Conservation (phyloP, 1,140 invertebrate genomes). For the Propsilocerus akamusi region DNA sequence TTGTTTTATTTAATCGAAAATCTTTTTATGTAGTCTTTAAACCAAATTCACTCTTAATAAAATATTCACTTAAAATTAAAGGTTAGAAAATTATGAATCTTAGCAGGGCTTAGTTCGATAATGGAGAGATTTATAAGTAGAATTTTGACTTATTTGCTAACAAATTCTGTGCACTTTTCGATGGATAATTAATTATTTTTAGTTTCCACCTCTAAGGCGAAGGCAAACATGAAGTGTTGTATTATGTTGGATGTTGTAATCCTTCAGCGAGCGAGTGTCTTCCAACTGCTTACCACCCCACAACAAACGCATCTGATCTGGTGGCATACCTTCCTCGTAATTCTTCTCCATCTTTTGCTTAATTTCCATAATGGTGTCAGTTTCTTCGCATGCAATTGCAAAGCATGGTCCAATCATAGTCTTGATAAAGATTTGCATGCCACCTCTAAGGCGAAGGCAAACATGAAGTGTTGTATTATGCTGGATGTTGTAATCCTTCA, state of each 20-base stretch:
- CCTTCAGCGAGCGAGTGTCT: slow-evolving; percentile 25
- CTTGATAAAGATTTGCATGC: slow-evolving; percentile 27
- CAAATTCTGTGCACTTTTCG: no score
- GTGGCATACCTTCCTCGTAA: slow-evolving; percentile 27
- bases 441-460: not conserved
- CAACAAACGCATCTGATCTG: slow-evolving; percentile 28
- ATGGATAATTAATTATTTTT: no score
- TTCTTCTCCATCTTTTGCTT: not conserved
- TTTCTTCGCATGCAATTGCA: not conserved
- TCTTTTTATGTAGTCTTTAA: no score
- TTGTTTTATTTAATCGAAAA: no score
- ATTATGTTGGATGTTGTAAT: not conserved
- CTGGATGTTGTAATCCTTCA: not conserved
- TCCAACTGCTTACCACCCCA: slow-evolving; percentile 40
- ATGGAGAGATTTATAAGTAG: no score
- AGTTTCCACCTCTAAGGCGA: not conserved
- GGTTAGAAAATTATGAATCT: no score
- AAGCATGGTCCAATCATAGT: slow-evolving; percentile 33
- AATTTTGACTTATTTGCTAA: no score
- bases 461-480: not conserved
- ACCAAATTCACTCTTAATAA: no score
- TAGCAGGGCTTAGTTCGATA: no score
- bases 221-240: not conserved
- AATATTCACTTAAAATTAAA: no score
- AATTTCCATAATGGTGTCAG: not conserved